Evolutionary conservation across 1,140 invertebrate genomes (phyloP), one percentile per base, ranked within the genome.

Genomic region (Habropoda laboriosa): DNA sequence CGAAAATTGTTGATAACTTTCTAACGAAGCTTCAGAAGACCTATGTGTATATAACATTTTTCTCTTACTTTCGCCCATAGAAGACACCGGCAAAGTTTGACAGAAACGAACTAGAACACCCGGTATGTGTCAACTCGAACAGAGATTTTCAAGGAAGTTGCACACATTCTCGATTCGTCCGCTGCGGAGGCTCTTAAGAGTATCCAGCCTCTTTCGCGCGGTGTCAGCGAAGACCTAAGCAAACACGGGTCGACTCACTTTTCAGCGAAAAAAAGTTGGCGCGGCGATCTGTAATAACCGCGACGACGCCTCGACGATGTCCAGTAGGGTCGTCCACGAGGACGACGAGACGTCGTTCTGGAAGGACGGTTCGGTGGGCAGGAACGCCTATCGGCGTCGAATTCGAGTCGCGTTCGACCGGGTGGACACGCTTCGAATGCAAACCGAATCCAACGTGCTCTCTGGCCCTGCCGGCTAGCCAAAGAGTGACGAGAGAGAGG

Each of bases 381-480:
- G 16, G 58, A 45, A 40, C 51, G 79, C 32, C 82, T 72, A 66
- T 82, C 75, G 72, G 66, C 49, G 73, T 61, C 10, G 66, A 79
- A 86, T 86, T 84, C 84, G 71, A 75, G 83, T 82, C 83, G 83
- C 84, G 84, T 85, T 66, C 70, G 83, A 27, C 67, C 64, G 72
- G 16, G 60, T 24, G 84, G 66, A 86, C 84, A 79, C 81, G 84
- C 60, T 72, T 35, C 75, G 84, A 85, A 86, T 86, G 71, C 83
- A 82, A 85, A 85, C 83, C 82, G 55, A 84, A 77, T 57, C 68
- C 72, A 72, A 30, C 70, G 24, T 35, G 49, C 55, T 27, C 72
- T 45, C 57, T 42, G 58, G n/a, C 8, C 4, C 58, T 55, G 58
- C 49, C 77, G 63, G 35, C 40, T 60, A 45, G 53, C n/a, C n/a